phyloP scores from a whole-genome alignment of 1,140 invertebrate genomes.

The Megalonaias nervosa region DNA sequence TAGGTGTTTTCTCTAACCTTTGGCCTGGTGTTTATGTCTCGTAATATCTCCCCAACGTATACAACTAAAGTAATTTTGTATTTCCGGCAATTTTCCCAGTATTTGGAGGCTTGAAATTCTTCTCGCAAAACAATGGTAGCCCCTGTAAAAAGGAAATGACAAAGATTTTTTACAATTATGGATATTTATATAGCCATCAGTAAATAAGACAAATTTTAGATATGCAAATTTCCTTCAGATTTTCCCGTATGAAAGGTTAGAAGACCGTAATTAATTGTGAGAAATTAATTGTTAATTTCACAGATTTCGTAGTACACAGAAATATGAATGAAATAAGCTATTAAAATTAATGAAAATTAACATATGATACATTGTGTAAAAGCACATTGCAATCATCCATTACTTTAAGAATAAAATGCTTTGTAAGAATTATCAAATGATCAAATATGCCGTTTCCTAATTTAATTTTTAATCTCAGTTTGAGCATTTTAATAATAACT shows the following conservation, averaged over 20 bases:
- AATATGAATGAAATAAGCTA: no score
- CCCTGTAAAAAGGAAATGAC: constrained; percentile 10
- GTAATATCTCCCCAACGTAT: constrained; percentile 30
- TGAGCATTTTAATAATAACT: no score
- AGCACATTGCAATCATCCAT: no score
- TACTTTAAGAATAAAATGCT: no score
- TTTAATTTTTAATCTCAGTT: no score
- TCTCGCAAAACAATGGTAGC: constrained; percentile 1
- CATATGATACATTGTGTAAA: no score
- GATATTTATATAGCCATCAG: not conserved
- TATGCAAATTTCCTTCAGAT: not conserved
- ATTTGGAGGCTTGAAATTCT: constrained; percentile 21
- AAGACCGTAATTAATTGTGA: no score
- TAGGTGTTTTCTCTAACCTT: not conserved
- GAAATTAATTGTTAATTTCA: no score
- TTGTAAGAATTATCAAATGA: no score
- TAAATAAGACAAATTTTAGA: not conserved
- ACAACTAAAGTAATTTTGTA: constrained; percentile 15
- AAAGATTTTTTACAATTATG: not conserved
- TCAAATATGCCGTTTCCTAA: no score
- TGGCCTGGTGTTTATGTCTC: constrained; percentile 18
- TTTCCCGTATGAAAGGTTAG: not conserved
- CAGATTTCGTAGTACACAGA: no score
- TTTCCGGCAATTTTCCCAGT: constrained; percentile 7
- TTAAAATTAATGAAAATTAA: no score